A percentile compares a stretch with the other conserved stretches of the same genome.
These are phyloP conservation scores for Apis laboriosa DNA, from an alignment of 1,140 invertebrate species.

Conservation along the genomic window DNA sequence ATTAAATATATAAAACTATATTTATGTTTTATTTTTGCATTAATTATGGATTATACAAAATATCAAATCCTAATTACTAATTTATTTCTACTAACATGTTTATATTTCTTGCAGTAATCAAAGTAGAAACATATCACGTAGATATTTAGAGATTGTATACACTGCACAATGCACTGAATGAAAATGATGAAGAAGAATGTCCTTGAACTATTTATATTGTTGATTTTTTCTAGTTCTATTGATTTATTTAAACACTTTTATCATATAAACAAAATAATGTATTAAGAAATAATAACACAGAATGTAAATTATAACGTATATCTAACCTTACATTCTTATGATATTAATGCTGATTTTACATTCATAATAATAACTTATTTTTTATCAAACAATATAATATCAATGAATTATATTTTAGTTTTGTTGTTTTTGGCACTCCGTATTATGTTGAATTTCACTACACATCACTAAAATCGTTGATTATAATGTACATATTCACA, in stretches of 20 bases:
- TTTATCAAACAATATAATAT: not conserved
- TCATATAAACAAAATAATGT: not conserved
- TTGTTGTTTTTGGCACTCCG: constrained; percentile 6
- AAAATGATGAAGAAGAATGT: constrained; percentile 3
- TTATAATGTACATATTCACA: constrained; percentile 34
- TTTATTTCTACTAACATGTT: constrained; percentile 69
- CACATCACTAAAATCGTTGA: constrained; percentile 27
- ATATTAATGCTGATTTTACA: constrained; percentile 20
- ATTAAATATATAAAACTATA: not conserved
- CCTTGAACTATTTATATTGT: constrained; percentile 18
- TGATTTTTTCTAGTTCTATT: not conserved
- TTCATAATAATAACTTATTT: constrained; percentile 17
- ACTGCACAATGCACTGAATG: constrained; percentile 2
- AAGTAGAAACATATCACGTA: constrained; percentile 66
- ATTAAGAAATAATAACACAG: not conserved
- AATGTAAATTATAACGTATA: constrained; percentile 17
- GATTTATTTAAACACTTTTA: constrained; percentile 11
- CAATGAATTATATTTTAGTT: not conserved
- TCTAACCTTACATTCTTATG: constrained; percentile 56
- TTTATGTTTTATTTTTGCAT: not conserved
- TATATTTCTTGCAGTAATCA: constrained; percentile 59
- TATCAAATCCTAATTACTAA: not conserved
- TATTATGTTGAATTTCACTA: constrained; percentile 11
- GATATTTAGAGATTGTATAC: constrained; percentile 27
- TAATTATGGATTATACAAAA: too few species aligned